phyloP scores from a whole-genome alignment of 2,888 invertebrate genomes.

The Ganaspis brasiliensis region DNA sequence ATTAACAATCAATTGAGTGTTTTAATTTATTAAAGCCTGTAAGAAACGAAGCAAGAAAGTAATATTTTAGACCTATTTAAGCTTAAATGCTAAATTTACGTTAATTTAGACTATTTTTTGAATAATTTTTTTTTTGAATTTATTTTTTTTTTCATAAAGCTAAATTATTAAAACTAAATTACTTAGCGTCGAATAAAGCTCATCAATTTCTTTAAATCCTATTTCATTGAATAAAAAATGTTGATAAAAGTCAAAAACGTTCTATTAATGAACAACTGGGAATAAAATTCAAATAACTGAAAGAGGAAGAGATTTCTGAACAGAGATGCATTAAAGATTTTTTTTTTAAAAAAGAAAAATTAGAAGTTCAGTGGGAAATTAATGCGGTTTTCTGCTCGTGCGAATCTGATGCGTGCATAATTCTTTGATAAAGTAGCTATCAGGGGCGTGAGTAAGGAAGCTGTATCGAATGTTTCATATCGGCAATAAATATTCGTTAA shows the following conservation, averaged over 20 bases:
- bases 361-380: slow-evolving; percentile 3
- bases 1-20: too few relatives aligned
- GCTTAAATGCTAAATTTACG: too few relatives aligned
- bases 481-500: slow-evolving; percentile 63
- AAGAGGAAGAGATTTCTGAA: slow-evolving; percentile 29
- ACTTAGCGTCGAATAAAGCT: too few relatives aligned
- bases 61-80: too few relatives aligned
- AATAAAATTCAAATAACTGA: slow-evolving; percentile 21
- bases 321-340: slow-evolving; percentile 22
- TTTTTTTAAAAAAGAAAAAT: too few relatives aligned
- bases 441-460: slow-evolving; percentile 49
- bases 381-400: slow-evolving; percentile 34
- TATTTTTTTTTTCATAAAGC: too few relatives aligned
- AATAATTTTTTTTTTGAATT: too few relatives aligned
- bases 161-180: too few relatives aligned
- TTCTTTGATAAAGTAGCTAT: slow-evolving; percentile 53
- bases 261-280: not conserved
- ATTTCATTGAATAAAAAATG: not conserved
- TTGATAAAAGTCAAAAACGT: not conserved
- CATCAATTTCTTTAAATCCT: not conserved
- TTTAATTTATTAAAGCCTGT: too few relatives aligned
- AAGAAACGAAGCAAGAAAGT: too few relatives aligned
- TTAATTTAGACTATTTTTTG: too few relatives aligned
- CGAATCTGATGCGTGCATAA: slow-evolving; percentile 25
- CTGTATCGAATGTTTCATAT: slow-evolving; percentile 51